Evolutionary conservation across 2,113 vertebrate genomes (phyloP).

Genomic region (Neofelis nebulosa): DNA sequence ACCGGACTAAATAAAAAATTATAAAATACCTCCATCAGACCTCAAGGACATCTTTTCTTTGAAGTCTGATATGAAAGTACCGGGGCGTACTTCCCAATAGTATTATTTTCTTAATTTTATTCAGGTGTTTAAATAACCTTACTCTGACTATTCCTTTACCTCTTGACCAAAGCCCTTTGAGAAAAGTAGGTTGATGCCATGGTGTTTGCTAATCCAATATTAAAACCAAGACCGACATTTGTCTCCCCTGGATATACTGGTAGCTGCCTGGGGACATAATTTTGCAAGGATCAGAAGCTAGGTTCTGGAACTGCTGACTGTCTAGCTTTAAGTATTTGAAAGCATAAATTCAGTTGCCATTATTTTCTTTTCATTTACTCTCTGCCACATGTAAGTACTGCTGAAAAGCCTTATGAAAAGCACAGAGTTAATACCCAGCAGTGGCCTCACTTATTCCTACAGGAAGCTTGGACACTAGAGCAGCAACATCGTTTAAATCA

Average conservation of each 20-base stretch:
- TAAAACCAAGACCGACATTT: not conserved
- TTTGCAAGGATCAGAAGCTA: not conserved
- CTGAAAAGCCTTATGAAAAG: not conserved
- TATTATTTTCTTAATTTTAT: not conserved
- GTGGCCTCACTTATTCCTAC: not conserved
- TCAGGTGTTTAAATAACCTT: not conserved
- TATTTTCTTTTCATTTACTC: not conserved
- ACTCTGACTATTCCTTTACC: not conserved
- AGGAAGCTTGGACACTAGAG: not conserved
- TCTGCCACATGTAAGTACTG: not conserved
- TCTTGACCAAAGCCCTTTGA: not conserved
- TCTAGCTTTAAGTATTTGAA: not conserved
- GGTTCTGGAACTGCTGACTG: not conserved
- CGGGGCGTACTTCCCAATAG: not conserved
- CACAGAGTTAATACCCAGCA: not conserved
- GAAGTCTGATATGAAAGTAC: not conserved
- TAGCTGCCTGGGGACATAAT: not conserved
- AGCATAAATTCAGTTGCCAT: not conserved
- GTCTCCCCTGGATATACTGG: not conserved
- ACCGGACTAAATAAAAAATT: not conserved
- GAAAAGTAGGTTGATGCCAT: not conserved
- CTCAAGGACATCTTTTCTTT: not conserved
- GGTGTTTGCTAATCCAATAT: not conserved
- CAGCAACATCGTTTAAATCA: not conserved
- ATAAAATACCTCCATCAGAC: not conserved